Evolutionary conservation across 2,113 vertebrate species (phyloP), one percentile per base, ranked within the genome.

Genomic region (Gracilinanus agilis): DNA sequence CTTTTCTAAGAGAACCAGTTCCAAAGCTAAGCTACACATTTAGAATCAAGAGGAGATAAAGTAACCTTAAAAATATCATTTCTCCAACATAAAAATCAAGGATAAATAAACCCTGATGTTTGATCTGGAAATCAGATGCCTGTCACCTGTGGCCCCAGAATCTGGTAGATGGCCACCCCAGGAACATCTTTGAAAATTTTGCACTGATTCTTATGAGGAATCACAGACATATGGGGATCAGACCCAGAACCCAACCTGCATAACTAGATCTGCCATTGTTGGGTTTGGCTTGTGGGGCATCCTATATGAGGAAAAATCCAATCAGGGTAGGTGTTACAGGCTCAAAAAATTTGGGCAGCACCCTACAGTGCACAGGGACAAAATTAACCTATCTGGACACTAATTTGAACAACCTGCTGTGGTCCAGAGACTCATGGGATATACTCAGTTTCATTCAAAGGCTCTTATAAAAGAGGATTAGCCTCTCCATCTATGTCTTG

Each of bases 151-250:
- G 55, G 93, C 58, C 90, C 92, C 95, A 92, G 88, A 27, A 88
- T 89, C 91, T 92, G 55, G 56, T 75, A 95, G 90, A 54, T 27
- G 34, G 40, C 91, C 96, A 91, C 53, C 55, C 58, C 61, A 91
- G 92, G 34, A 96, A 93, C 54, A 83, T 21, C 55, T 92, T 95
- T 94, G 96, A 61, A 90, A 93, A 95, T 34, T 95, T 54, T 55
- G 40, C 44, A 54, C 44, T 94, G 95, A 92, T 90, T 91, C 49
- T 58, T 91, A 21, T 16, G 55, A 89, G 91, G 44, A 95, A 94
- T 83, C 90, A 91, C 91, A 83, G 53, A 55, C 90, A 92, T 25
- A 44, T 1, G 0, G 25, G 56, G 27, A 90, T 53, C 29, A 29
- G 0, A 49, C 10, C 91, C 93, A 83, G 89, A 89, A 93, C 10